Evolutionary conservation across 2,888 invertebrate genomes (phyloP), one percentile per base, ranked within the genome.

Genomic region (Pemphredon lugubris): DNA sequence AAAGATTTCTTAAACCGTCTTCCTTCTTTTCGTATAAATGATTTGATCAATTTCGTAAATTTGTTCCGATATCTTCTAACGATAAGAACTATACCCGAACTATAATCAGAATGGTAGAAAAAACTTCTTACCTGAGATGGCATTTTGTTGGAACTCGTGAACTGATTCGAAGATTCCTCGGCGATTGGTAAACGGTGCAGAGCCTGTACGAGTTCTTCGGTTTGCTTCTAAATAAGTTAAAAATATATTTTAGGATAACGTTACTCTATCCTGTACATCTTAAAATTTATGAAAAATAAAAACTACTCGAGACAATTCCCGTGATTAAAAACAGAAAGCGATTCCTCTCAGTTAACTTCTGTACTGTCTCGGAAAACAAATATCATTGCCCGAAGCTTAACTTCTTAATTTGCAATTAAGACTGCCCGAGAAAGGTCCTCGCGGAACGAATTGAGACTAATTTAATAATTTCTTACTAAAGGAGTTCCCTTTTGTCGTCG

Each of bases 111-210:
- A n/a, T n/a, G n/a, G n/a, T n/a, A n/a, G n/a, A n/a, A n/a, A n/a
- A n/a, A n/a, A n/a, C n/a, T 9, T 44, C 64, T 64, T 64, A 79
- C 80, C 70, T 73, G 77, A 6, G 57, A 20, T 13, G 16, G 13
- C 9, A 34, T 14, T 11, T 14, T 26, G 13, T 11, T 18, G 34
- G 20, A 5, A 11, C 32, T 34, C 6, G 21, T 2, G 5, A 5
- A 0, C 1, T 14, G 23, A 23, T 59, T 37, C 2, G 39, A 3
- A 5, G 13, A 44, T 14, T 47, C 58, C 18, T 79, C 76, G 16
- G 64, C 72, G 26, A 74, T 51, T 5, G 79, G 63, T 16, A 79
- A 20, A 32, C 26, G 60, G 18, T 48, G 64, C 2, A 79, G 30
- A 5, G 40, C 48, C 3, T 67, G 53, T 0, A 74, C 44, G 0